Percentiles rank a stretch among this genome's conserved stretches.
phyloP scores from a whole-genome alignment of 2,113 vertebrate genomes.

The Bambusicola thoracicus region DNA sequence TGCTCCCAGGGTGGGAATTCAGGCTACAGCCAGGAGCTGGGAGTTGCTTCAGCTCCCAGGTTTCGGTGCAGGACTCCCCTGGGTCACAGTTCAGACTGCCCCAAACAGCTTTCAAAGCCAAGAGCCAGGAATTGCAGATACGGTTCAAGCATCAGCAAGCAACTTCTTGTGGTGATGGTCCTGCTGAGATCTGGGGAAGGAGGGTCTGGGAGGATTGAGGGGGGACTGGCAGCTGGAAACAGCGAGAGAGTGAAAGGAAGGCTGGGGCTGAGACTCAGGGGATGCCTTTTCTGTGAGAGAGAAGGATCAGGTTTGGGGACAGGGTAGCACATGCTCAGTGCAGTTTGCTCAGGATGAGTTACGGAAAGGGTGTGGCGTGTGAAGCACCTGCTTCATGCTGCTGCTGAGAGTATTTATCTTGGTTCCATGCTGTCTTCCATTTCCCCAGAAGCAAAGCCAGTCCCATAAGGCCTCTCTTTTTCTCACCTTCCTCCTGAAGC shows the following conservation, averaged over 20 bases:
- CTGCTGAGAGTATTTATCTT: background rate
- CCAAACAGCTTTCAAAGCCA: background rate
- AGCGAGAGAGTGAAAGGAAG: background rate
- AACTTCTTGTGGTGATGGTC: background rate
- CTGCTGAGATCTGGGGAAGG: accelerated
- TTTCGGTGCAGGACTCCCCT: background rate
- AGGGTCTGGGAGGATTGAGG: background rate
- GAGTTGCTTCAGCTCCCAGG: background rate
- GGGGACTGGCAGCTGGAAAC: background rate
- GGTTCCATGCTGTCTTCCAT: background rate
- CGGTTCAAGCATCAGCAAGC: accelerated
- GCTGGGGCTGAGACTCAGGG: background rate
- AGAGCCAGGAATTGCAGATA: background rate
- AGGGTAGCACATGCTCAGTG: background rate
- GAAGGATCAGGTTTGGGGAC: background rate
- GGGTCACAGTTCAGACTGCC: background rate
- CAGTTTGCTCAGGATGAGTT: background rate
- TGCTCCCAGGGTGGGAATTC: background rate
- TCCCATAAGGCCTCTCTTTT: background rate
- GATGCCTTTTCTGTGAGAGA: background rate
- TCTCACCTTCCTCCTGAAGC: background rate
- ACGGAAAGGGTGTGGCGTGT: background rate
- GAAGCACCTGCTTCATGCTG: accelerated
- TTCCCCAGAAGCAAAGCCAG: background rate
- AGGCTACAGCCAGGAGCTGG: background rate